These are phyloP conservation scores for Sceloporus undulatus DNA, from an alignment of 2,113 vertebrate genomes.

Conservation along the genomic window DNA sequence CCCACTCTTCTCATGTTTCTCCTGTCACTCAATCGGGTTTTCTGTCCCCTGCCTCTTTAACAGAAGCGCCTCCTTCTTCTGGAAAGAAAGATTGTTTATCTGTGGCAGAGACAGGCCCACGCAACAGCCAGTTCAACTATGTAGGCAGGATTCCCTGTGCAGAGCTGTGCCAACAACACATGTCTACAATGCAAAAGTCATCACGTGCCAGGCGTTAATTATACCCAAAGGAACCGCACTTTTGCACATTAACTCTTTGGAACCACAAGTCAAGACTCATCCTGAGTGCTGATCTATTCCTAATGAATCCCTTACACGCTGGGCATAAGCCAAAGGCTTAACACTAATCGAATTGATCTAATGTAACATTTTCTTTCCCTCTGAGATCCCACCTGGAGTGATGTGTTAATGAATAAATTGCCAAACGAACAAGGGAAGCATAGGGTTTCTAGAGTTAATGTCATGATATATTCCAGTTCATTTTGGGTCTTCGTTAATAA, in stretches of 20 bases:
- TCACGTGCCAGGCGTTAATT: conserved; percentile 19
- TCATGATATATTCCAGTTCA: neutral
- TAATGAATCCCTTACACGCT: neutral
- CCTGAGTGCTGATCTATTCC: neutral
- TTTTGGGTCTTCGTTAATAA: neutral
- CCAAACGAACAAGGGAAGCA: neutral
- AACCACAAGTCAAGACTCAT: neutral
- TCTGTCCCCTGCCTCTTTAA: neutral
- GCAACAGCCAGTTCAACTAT: neutral
- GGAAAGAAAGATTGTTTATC: conserved; percentile 2
- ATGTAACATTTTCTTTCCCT: neutral
- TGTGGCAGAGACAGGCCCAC: neutral
- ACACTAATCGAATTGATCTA: neutral
- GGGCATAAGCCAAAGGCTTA: neutral
- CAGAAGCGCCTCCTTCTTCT: neutral
- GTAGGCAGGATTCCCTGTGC: conserved; percentile 19
- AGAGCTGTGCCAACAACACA: conserved; percentile 23
- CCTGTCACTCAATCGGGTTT: neutral
- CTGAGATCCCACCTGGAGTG: neutral
- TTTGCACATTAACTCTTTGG: neutral
- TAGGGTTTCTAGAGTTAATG: neutral
- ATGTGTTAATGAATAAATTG: conserved; percentile 10
- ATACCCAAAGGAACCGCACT: neutral
- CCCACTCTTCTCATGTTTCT: neutral
- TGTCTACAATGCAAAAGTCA: conserved; percentile 17